Conservation (phyloP, 2,888 invertebrate species). For the Pachymerium ferrugineum region DNA sequence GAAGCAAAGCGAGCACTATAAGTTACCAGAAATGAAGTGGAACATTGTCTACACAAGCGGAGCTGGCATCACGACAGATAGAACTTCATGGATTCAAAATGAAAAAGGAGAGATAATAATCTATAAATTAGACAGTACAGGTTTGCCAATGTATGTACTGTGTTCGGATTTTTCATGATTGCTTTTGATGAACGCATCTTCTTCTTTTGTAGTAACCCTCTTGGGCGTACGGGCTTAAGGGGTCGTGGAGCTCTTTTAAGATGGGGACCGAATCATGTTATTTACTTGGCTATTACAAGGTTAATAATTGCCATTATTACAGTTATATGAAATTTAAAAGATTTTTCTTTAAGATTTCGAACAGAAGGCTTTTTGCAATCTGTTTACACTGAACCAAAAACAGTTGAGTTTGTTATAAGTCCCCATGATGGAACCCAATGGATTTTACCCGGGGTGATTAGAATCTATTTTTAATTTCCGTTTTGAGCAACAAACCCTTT, state of each 20-base stretch:
- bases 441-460: conserved; percentile 12
- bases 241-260: conserved; percentile 46
- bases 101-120: conserved; percentile 37
- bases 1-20: conserved; percentile 31
- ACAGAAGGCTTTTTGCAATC: conserved; percentile 34
- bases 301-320: conserved; percentile 34
- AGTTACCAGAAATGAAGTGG: conserved; percentile 40
- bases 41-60: conserved; percentile 39
- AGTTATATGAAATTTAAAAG: neutral
- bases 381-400: conserved; percentile 33
- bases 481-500: neutral
- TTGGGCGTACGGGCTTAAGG: conserved; percentile 47
- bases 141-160: conserved; percentile 39
- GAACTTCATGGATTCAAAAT: conserved; percentile 40
- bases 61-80: conserved; percentile 40
- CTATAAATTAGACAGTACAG: conserved; percentile 40
- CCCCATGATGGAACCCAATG: neutral
- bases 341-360: conserved; percentile 38
- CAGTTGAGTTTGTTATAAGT: conserved; percentile 34
- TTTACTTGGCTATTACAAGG: conserved; percentile 45
- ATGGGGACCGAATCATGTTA: conserved; percentile 49
- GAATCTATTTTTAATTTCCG: neutral
- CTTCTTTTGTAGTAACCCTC: conserved; percentile 43
- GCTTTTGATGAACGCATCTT: neutral
- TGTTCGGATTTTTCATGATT: neutral